Base-by-base conservation (phyloP, 1,140 invertebrate species). In the Akabosia matsudoensis region DNA sequence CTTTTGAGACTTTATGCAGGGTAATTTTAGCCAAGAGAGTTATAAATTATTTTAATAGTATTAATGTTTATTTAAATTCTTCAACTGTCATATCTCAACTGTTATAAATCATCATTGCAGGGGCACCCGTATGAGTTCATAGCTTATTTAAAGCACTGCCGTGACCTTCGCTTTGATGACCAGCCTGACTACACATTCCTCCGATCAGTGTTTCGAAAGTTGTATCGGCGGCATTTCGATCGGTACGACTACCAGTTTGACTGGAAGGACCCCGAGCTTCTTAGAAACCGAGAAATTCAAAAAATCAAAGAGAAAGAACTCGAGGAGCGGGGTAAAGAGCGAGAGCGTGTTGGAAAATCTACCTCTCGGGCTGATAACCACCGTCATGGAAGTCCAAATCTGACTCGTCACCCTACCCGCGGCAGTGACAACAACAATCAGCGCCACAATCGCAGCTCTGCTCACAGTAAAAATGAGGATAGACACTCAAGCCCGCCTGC, bases 171-270 rank as follows among this genome's bases (percentile, higher is more conserved):
- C 31, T 72, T 72, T 72, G 70, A 72, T 26, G 70, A 72, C 3
- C 34, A 22, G 3, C 70, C 70, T 7, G 37, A 72, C 34, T 72
- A 72, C 33, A 72, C 7, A 33, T 72, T 45, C 24, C 37, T 72
- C 3, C 70, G 70, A 4, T 18, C 13, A 34, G 24, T 72, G 3
- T 72, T 72, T 22, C 70, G 70, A 1, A 34, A 72, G 70, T 34
- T 72, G 4, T 72, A 37, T 24, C 70, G 70, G 3, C 33, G 33
- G 1, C 13, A 72, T 26, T 72, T 37, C 28, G 37, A 72, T 18
- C n/a, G 26, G 1, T 72, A 72, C 70, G 70, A 72, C 24, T 72
- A 16, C 26, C 33, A 72, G 30, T 72, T 72, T 45, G 70, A 72
- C 70, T 72, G 70, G 70, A 72, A 72, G 37, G 37, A 72, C 26